These are phyloP conservation scores for Escarpia spicata DNA, from an alignment of 2,888 invertebrate genomes.

Conservation along the genomic window DNA sequence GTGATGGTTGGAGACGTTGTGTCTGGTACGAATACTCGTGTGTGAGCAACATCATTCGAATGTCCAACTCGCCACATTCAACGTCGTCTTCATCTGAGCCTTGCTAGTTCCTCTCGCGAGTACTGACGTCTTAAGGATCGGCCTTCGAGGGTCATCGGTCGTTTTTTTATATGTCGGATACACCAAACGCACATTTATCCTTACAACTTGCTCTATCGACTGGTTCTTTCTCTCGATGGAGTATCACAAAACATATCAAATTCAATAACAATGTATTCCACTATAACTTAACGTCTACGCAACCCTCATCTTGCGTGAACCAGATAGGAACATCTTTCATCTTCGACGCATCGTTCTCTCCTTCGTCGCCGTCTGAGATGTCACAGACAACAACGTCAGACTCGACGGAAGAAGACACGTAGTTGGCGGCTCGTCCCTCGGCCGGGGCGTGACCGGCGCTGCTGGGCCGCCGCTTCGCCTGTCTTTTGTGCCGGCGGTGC, in stretches of 20 bases:
- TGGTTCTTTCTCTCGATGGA: neutral
- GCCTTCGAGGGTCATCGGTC: neutral
- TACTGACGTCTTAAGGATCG: too few species aligned
- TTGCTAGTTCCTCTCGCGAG: neutral
- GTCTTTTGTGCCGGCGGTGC: neutral
- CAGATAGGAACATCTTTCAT: neutral
- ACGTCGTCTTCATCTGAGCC: neutral
- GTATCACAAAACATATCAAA: neutral
- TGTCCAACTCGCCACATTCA: neutral
- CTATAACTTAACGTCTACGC: neutral
- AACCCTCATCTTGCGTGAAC: neutral
- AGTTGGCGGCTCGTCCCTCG: neutral
- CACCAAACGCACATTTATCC: too few species aligned
- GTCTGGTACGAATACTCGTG: neutral
- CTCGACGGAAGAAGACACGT: neutral
- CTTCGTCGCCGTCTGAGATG: neutral
- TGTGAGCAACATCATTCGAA: neutral
- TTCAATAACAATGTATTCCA: neutral
- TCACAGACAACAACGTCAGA: neutral
- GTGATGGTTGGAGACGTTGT: neutral
- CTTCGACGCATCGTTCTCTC: neutral
- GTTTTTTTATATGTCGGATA: neutral
- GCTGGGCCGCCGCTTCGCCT: neutral
- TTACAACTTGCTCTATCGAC: neutral
- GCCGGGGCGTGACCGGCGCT: neutral